Base-by-base conservation (phyloP, 1,140 invertebrate genomes). In the Drosophila bifasciata region DNA sequence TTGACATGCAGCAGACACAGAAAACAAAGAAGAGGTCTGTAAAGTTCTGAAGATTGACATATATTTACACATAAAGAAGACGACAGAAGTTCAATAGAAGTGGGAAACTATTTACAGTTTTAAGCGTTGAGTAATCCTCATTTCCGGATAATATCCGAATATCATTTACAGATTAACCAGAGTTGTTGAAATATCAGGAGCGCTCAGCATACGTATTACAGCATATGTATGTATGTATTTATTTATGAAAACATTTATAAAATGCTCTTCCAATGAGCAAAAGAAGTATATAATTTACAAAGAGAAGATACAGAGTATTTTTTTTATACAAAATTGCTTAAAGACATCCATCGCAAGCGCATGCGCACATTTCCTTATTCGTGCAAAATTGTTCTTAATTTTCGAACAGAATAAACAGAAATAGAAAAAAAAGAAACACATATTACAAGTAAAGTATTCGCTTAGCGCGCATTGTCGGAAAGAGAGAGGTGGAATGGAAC, bases 331-430 rank as follows among this genome's bases (percentile, higher is more conserved):
- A 6, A 7, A 13, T 13, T 36, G 9, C 32, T 7, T 25, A 19
- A 52, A 59, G 40, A 56, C 50, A 72, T 50, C 62, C 51, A 64
- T 76, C 70, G 79, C 63, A 62, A 59, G 55, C 62, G 55, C 76
- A 81, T 75, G 74, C 63, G 68, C 68, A 44, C 52, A 50, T 55
- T 75, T 69, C 59, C 69, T 52, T 48, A 16, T 56, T 52, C 45
- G 44, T 45, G 41, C 8, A 9, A 32, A 9, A 9, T 57, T 57
- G 40, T 56, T 59, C 17, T 40, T 32, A 25, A 36, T 61, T 25
- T 77, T 68, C 57, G 61, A 74, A 88, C 83, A 76, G 23, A 58
- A 48, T 40, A 79, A 46, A 84, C 44, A 64, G 23, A 6, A 25
- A 25, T 1, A 25, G 5, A 56, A 40, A 11, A 46, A 5, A 28